phyloP scores from a whole-genome alignment of 1,140 invertebrate genomes.

The Arion vulgaris region DNA sequence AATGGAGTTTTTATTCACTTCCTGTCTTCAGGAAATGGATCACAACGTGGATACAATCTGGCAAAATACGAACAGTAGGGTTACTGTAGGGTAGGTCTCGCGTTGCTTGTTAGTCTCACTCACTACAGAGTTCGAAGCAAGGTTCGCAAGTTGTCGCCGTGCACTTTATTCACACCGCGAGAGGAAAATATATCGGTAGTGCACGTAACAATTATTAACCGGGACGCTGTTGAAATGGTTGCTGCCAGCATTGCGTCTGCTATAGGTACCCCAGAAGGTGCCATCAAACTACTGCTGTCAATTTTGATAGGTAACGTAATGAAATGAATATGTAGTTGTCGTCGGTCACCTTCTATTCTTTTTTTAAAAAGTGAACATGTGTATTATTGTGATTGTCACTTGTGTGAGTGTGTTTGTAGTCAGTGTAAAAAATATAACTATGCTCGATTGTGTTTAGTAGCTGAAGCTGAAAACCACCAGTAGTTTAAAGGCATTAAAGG shows the following conservation, averaged over 20 bases:
- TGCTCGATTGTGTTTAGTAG: too few relatives aligned
- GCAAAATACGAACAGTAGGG: background rate
- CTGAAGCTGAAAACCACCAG: too few relatives aligned
- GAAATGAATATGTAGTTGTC: too few relatives aligned
- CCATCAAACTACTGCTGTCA: constrained; percentile 37
- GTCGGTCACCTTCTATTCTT: too few relatives aligned
- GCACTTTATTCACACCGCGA: background rate
- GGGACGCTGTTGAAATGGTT: background rate
- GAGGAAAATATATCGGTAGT: background rate
- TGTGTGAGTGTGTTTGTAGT: too few relatives aligned
- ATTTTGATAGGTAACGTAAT: constrained; percentile 40
- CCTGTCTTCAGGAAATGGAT: background rate
- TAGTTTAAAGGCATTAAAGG: too few relatives aligned
- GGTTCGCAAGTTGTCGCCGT: background rate
- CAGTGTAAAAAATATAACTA: too few relatives aligned
- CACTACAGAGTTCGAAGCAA: background rate
- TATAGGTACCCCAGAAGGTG: constrained; percentile 36
- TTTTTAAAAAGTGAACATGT: too few relatives aligned
- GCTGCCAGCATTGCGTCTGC: constrained; percentile 15
- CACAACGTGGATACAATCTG: background rate
- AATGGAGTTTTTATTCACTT: background rate
- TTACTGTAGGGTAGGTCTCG: background rate
- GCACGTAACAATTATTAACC: background rate
- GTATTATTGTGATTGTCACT: too few relatives aligned
- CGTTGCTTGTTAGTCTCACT: background rate